phyloP scores from a whole-genome alignment of 2,113 vertebrate species.

The Channa argus region DNA sequence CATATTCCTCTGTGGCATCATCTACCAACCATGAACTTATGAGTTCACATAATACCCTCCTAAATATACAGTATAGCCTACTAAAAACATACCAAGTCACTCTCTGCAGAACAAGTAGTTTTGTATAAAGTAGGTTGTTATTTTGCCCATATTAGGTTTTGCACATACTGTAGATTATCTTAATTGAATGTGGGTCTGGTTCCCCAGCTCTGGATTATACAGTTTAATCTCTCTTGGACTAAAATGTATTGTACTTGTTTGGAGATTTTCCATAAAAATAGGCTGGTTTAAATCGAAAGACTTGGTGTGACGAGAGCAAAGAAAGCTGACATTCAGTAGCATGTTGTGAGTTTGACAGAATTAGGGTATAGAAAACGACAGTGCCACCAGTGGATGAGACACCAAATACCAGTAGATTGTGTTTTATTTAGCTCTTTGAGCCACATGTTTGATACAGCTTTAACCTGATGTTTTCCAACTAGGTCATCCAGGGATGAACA shows the following conservation, averaged over 20 bases:
- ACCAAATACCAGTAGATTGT: constrained; percentile 2
- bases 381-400: not conserved
- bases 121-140: constrained; percentile 36
- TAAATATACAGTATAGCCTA: not conserved
- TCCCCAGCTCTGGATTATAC: constrained; percentile 24
- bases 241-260: constrained; percentile 25
- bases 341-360: constrained; percentile 1
- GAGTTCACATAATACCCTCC: constrained; percentile 42
- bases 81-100: constrained; percentile 60
- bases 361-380: too few relatives aligned
- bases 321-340: constrained; percentile 6
- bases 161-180: constrained; percentile 34
- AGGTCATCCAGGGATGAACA: constrained; percentile 64
- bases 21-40: constrained; percentile 56
- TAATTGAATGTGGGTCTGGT: constrained; percentile 17
- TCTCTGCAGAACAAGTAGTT: constrained; percentile 37
- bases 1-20: constrained; percentile 44
- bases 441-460: constrained; percentile 37
- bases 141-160: constrained; percentile 29
- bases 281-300: constrained; percentile 31
- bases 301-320: constrained; percentile 25
- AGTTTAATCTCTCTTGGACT: constrained; percentile 36
- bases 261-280: constrained; percentile 20
- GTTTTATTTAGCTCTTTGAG: constrained; percentile 13
- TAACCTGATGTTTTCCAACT: constrained; percentile 61